Evolutionary conservation across 2,113 vertebrate genomes (phyloP), one percentile per base, ranked within the genome.

Genomic region (Petroica traversi): DNA sequence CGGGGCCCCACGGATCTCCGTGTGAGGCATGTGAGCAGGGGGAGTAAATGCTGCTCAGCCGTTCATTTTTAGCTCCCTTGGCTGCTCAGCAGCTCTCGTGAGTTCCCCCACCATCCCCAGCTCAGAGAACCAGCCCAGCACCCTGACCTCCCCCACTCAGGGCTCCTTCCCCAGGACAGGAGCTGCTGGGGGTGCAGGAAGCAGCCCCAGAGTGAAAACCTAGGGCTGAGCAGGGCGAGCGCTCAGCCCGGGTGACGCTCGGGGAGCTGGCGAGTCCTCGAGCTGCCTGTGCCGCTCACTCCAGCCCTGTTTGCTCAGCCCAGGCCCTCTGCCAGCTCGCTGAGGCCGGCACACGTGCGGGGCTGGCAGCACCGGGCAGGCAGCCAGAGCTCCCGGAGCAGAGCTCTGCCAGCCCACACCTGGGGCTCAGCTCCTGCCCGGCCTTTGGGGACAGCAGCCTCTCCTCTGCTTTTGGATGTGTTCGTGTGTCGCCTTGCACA

Each of bases 381-480:
- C 75, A 74, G 92, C 77, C 89, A 43, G 80, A 15, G 0, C 68
- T 61, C 26, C 58, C 2, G 0, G 48, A 88, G 64, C 83, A 28
- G 11, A 76, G 69, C 52, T 85, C 69, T 31, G 25, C 16, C 1
- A 91, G 66, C 89, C 73, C 73, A 54, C 59, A 51, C 87, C 87
- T 69, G 80, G 57, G 38, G 29, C 78, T 52, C 51, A 4, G 58
- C 73, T n/a, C 86, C 19, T 43, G 34, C 69, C 55, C 78, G 11
- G 85, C 63, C 40, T 10, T 10, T 0, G 17, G 57, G 74, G 61
- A 19, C 51, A 24, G 4, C 43, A 24, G 38, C 41, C 24, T 33
- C 19, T 22, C 26, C 5, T 36, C 45, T 1, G 0, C 9, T 0
- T 24, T 18, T 26, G 36, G 38, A 20, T 0, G 24, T 0, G 1